Evolutionary conservation across 2,113 vertebrate genomes (phyloP).

Genomic region (Oostethus manadensis): DNA sequence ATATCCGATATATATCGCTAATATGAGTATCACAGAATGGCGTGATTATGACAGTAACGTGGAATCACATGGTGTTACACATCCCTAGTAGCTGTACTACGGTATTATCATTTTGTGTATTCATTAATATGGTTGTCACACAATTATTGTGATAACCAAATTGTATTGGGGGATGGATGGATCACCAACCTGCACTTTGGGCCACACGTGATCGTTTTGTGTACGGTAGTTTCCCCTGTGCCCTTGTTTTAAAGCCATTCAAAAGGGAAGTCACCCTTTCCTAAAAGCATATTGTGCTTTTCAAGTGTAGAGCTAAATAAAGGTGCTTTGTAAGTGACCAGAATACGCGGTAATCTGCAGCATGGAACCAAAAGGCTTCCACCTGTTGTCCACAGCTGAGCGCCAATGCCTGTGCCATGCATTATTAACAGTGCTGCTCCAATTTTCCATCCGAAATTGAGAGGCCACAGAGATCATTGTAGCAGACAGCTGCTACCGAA

Average conservation of each 20-base stretch:
- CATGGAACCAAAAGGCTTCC: slow-evolving; percentile 52
- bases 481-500: slow-evolving; percentile 60
- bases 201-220: too few species aligned
- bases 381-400: slow-evolving; percentile 66
- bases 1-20: too few species aligned
- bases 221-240: too few species aligned
- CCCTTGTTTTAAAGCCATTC: slow-evolving; percentile 1
- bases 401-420: slow-evolving; percentile 52
- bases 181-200: too few species aligned
- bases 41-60: too few species aligned
- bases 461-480: slow-evolving; percentile 59
- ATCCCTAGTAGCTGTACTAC: too few species aligned
- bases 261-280: slow-evolving; percentile 9
- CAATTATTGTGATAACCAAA: too few species aligned
- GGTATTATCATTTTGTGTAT: too few species aligned
- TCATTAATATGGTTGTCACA: too few species aligned
- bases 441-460: slow-evolving; percentile 70
- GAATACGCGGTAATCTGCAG: slow-evolving; percentile 63
- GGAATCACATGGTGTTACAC: too few species aligned
- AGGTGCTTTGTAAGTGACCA: slow-evolving; percentile 67
- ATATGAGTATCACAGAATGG: too few species aligned
- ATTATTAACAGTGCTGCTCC: slow-evolving; percentile 68
- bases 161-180: too few species aligned
- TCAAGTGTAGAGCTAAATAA: slow-evolving; percentile 62
- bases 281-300: slow-evolving; percentile 30